phyloP scores from a whole-genome alignment of 2,113 vertebrate genomes.

The Corydoras maculifer region DNA sequence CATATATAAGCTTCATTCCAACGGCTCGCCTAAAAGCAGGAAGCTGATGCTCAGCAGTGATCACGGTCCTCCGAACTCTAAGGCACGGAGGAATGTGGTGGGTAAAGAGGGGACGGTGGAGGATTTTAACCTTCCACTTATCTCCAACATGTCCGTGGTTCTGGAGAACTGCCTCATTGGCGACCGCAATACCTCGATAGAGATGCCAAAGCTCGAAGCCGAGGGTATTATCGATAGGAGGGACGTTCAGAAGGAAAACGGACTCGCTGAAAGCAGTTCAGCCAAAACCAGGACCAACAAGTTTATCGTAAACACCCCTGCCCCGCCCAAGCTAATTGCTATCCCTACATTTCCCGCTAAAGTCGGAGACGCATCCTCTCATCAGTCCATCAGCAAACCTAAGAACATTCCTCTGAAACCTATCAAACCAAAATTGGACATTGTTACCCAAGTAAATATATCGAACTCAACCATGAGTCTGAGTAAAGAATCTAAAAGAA shows the following conservation, averaged over 20 bases:
- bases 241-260: slow-evolving; percentile 79
- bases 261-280: slow-evolving; percentile 83
- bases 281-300: slow-evolving; percentile 86
- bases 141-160: slow-evolving; percentile 91
- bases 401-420: slow-evolving; percentile 91
- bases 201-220: slow-evolving; percentile 96
- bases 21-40: slow-evolving; percentile 84
- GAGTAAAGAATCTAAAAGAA: slow-evolving; percentile 92
- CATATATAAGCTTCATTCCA: slow-evolving; percentile 72
- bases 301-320: slow-evolving; percentile 84
- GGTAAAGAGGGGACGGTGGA: slow-evolving; percentile 81
- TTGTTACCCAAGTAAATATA: slow-evolving; percentile 83
- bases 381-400: slow-evolving; percentile 74
- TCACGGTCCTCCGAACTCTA: slow-evolving; percentile 68
- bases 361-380: slow-evolving; percentile 70
- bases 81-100: slow-evolving; percentile 81
- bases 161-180: slow-evolving; percentile 83
- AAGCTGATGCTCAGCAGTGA: slow-evolving; percentile 78
- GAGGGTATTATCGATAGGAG: slow-evolving; percentile 94
- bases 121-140: slow-evolving; percentile 86
- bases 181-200: slow-evolving; percentile 74
- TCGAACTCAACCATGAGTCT: slow-evolving; percentile 79
- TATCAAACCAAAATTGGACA: slow-evolving; percentile 93
- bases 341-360: slow-evolving; percentile 81
- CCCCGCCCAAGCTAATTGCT: slow-evolving; percentile 92